Evolutionary conservation across 1,140 invertebrate species (phyloP).

Genomic region (Caenorhabditis latens): DNA sequence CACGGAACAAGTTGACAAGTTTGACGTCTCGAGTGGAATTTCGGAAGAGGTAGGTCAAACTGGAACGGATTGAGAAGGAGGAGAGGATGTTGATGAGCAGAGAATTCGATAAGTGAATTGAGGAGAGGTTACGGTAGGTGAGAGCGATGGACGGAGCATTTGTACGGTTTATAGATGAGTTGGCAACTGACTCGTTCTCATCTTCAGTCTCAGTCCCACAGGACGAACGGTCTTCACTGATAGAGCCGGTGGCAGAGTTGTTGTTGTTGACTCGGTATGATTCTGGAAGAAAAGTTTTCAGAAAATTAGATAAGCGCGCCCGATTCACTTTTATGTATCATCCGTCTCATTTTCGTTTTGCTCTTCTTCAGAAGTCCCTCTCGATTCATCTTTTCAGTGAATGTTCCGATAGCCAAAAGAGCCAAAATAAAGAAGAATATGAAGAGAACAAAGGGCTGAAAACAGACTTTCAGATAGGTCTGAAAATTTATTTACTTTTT

Average conservation of each 20-base stretch:
- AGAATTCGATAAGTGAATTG: not conserved
- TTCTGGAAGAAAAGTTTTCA: not conserved
- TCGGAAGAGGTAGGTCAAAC: conserved; percentile 51
- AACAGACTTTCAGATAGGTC: not conserved
- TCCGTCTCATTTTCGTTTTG: conserved; percentile 25
- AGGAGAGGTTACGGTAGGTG: conserved; percentile 44
- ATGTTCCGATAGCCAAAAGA: conserved; percentile 5
- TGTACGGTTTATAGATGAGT: not conserved
- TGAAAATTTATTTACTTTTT: too few relatives aligned
- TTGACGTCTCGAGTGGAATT: conserved; percentile 39
- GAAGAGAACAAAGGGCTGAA: conserved; percentile 11
- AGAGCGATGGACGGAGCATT: conserved; percentile 57
- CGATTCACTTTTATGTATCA: conserved; percentile 27
- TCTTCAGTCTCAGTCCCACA: not conserved
- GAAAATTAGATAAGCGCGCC: too few relatives aligned
- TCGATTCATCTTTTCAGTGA: conserved; percentile 3
- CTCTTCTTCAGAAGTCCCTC: conserved; percentile 20
- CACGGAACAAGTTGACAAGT: conserved; percentile 46
- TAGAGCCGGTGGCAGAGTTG: not conserved
- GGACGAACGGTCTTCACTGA: not conserved
- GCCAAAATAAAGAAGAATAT: not conserved
- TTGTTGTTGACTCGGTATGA: not conserved
- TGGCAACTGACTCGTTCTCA: conserved; percentile 37
- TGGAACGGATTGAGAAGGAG: conserved; percentile 48
- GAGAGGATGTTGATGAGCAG: conserved; percentile 36